Percentiles rank a stretch among this genome's conserved stretches.
phyloP scores from a whole-genome alignment of 2,888 invertebrate species.

The Yponomeuta cagnagella region DNA sequence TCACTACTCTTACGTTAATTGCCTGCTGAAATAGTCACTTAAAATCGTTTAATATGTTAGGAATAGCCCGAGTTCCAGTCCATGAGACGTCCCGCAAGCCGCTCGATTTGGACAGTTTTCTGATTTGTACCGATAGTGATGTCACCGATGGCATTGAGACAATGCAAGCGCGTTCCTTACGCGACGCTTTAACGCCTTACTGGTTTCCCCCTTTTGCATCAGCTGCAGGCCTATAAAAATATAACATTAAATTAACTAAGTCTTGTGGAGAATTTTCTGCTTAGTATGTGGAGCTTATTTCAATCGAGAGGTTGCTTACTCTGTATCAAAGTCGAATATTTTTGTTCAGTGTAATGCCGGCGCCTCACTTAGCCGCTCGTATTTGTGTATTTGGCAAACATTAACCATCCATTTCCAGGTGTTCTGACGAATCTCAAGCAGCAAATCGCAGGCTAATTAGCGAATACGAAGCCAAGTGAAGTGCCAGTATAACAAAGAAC shows the following conservation, averaged over 20 bases:
- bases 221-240: not conserved
- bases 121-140: constrained; percentile 4
- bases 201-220: not conserved
- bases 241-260: not conserved
- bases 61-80: not conserved
- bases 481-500: too few relatives aligned
- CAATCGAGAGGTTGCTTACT: too few relatives aligned
- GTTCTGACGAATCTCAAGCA: too few relatives aligned
- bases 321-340: too few relatives aligned
- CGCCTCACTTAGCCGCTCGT: too few relatives aligned
- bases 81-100: not conserved
- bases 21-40: too few relatives aligned
- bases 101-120: constrained; percentile 11
- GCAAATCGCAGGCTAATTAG: too few relatives aligned
- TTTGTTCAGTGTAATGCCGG: too few relatives aligned
- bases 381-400: too few relatives aligned
- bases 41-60: not conserved
- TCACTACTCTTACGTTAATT: too few relatives aligned
- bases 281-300: not conserved
- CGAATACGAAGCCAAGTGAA: too few relatives aligned
- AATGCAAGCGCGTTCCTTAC: not conserved
- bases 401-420: too few relatives aligned
- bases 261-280: not conserved
- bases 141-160: constrained; percentile 4
- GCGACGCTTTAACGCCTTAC: not conserved